Percentiles rank a stretch among this genome's conserved stretches.
These are phyloP conservation scores for Teinopalpus imperialis DNA, from an alignment of 2,888 invertebrate genomes.

Conservation along the genomic window DNA sequence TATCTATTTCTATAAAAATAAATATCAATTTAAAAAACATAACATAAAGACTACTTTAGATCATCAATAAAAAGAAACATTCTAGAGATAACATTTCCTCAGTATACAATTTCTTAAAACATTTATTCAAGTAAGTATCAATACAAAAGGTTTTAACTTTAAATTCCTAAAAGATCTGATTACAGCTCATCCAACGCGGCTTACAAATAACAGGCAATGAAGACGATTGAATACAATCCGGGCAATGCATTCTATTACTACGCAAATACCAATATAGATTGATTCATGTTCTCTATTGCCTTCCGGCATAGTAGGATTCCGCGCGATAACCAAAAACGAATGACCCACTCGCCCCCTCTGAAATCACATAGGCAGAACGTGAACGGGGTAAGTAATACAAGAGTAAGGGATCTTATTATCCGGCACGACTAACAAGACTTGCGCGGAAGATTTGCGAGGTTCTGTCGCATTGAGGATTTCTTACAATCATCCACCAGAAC, in stretches of 20 bases:
- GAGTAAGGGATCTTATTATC: neutral
- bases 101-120: constrained; percentile 10
- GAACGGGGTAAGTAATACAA: neutral
- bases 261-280: constrained; percentile 43
- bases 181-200: constrained; percentile 18
- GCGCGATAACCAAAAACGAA: constrained; percentile 3
- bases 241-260: constrained; percentile 24
- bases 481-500: constrained; percentile 15
- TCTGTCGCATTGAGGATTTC: constrained; percentile 23
- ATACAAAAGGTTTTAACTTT: constrained; percentile 16
- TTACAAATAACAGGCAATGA: constrained; percentile 20
- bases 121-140: neutral
- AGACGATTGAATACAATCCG: constrained; percentile 21
- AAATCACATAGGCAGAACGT: neutral
- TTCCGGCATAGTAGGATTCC: constrained; percentile 53
- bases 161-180: constrained; percentile 18
- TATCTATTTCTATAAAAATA: no score
- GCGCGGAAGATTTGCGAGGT: constrained; percentile 21
- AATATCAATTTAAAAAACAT: no score
- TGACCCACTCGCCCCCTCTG: constrained; percentile 3
- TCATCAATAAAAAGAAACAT: neutral
- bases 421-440: constrained; percentile 15
- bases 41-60: no score
- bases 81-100: neutral
- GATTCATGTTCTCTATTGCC: constrained; percentile 78